phyloP scores from a whole-genome alignment of 2,888 invertebrate species.

The Hesperia comma region DNA sequence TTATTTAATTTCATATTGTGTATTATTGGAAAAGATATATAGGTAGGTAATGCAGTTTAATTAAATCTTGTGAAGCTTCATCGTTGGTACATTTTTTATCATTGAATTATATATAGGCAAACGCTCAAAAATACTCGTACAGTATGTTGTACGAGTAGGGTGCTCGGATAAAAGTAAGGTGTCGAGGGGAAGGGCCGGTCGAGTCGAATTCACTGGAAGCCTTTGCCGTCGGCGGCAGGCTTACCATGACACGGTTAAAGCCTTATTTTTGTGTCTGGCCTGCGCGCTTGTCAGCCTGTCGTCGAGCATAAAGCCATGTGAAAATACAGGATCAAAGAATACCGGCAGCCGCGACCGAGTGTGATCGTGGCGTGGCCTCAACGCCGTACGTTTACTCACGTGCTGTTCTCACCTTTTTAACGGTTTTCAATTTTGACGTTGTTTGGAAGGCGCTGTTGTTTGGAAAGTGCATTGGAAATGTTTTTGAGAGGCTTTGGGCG shows the following conservation, averaged over 20 bases:
- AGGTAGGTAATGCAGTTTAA: no score
- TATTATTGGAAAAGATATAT: no score
- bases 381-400: constrained; percentile 35
- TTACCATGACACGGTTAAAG: constrained; percentile 82
- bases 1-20: no score
- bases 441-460: constrained; percentile 23
- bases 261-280: constrained; percentile 83
- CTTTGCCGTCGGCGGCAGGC: constrained; percentile 83
- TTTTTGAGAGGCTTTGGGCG: constrained; percentile 4
- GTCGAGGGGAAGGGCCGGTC: constrained; percentile 67
- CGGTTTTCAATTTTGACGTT: constrained; percentile 24
- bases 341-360: constrained; percentile 55
- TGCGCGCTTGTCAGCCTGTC: constrained; percentile 80
- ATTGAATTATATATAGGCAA: constrained; percentile 27
- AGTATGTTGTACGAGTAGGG: no score
- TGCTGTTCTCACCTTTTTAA: constrained; percentile 33
- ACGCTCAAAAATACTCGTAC: constrained; percentile 6
- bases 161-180: constrained; percentile 10
- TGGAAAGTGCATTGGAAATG: constrained; percentile 24
- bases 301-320: constrained; percentile 80
- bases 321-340: constrained; percentile 82
- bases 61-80: no score
- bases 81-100: constrained; percentile 17
- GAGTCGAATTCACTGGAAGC: constrained; percentile 77
- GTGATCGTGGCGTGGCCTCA: constrained; percentile 58